A percentile compares a stretch with the other conserved stretches of the same genome.
Evolutionary conservation across 2,797 vertebrate species (phyloP).

Genomic region (Poecilia wingei): DNA sequence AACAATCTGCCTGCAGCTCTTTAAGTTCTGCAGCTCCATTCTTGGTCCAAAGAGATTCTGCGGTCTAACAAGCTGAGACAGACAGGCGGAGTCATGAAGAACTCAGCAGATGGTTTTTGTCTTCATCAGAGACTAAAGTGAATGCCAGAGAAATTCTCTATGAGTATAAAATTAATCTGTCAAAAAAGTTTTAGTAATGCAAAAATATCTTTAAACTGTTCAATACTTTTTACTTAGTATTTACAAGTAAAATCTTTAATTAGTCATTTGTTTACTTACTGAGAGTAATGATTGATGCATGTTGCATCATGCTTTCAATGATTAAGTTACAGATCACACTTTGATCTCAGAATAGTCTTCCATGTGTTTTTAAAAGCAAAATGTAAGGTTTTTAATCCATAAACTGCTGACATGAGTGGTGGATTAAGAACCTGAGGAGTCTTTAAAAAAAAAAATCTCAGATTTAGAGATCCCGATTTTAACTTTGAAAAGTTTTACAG

Average conservation of each 20-base stretch:
- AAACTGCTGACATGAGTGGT: neutral
- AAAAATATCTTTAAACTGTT: neutral
- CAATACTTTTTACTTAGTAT: neutral
- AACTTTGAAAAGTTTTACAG: neutral
- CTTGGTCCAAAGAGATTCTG: neutral
- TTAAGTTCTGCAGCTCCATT: conserved; percentile 1
- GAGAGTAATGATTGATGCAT: too few species aligned
- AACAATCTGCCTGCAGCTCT: neutral
- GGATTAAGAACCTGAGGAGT: neutral
- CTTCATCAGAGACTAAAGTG: conserved; percentile 11
- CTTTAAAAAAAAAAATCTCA: neutral
- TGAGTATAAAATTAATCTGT: neutral
- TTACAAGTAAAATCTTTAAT: neutral
- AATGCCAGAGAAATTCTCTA: neutral
- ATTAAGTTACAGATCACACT: neutral
- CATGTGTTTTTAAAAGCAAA: neutral
- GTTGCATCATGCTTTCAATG: neutral
- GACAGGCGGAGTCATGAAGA: conserved; percentile 1
- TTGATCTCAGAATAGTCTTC: neutral
- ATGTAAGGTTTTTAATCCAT: neutral
- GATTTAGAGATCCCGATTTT: neutral
- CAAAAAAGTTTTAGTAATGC: neutral
- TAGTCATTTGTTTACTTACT: neutral
- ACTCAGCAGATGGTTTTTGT: neutral
- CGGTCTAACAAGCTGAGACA: neutral